These are phyloP conservation scores for Haliclona indistincta DNA, from an alignment of 37 sponge, comb jelly and placozoan genomes.

Conservation along the genomic window DNA sequence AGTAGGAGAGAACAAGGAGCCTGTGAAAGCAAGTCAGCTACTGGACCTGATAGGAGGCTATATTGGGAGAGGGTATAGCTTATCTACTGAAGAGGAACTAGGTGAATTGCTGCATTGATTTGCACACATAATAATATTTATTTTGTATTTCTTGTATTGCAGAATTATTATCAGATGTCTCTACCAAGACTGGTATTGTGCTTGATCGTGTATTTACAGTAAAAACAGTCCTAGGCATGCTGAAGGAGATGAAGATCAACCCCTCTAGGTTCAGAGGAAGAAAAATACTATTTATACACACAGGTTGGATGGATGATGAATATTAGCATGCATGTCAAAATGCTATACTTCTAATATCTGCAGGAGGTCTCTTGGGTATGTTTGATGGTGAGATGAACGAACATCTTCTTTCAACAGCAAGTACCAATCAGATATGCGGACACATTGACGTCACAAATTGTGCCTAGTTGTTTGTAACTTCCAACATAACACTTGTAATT, in stretches of 20 bases:
- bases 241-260: slow-evolving; percentile 62
- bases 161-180: slow-evolving; percentile 45
- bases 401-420: slow-evolving; percentile 9
- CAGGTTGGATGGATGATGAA: too few species aligned
- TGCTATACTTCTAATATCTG: neutral
- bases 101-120: slow-evolving; percentile 11
- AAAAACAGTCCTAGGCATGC: slow-evolving; percentile 86
- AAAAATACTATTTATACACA: slow-evolving; percentile 87
- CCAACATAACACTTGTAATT: too few species aligned
- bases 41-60: slow-evolving; percentile 80
- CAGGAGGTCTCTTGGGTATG: slow-evolving; percentile 70
- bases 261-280: slow-evolving; percentile 71
- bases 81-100: slow-evolving; percentile 71
- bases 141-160: neutral
- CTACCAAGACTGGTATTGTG: slow-evolving; percentile 59
- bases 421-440: slow-evolving; percentile 29
- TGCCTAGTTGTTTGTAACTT: too few species aligned
- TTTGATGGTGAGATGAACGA: slow-evolving; percentile 53
- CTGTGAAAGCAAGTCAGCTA: slow-evolving; percentile 28
- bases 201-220: slow-evolving; percentile 82
- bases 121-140: neutral
- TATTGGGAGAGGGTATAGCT: slow-evolving; percentile 78
- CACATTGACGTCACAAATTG: slow-evolving; percentile 17
- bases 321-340: neutral
- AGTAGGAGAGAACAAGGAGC: neutral